phyloP scores from a whole-genome alignment of 2,797 vertebrate species.

The Limnodromus scolopaceus region DNA sequence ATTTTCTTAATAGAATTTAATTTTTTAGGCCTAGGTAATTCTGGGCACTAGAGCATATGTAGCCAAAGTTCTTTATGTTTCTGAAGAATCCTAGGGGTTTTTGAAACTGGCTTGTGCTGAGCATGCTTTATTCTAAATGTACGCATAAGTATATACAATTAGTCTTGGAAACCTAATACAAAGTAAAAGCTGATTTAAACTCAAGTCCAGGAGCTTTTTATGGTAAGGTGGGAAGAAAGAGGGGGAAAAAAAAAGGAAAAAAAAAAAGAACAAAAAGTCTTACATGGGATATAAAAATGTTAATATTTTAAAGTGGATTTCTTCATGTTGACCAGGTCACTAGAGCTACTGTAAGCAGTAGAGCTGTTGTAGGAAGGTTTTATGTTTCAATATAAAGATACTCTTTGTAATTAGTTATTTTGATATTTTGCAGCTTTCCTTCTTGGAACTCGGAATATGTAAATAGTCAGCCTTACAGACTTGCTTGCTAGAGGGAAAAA shows the following conservation, averaged over 20 bases:
- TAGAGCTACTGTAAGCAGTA: not conserved
- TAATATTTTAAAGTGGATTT: not conserved
- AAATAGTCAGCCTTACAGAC: not conserved
- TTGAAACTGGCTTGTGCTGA: not conserved
- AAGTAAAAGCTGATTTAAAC: not conserved
- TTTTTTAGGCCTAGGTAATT: not conserved
- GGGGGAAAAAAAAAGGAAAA: not conserved
- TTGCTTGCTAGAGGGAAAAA: not conserved
- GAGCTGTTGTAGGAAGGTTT: not conserved
- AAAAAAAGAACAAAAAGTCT: not conserved
- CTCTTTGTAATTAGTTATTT: conserved; percentile 41
- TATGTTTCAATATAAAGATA: conserved; percentile 6
- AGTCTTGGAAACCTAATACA: not conserved
- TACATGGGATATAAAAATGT: not conserved
- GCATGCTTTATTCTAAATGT: not conserved
- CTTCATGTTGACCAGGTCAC: not conserved
- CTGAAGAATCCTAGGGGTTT: not conserved
- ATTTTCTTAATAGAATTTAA: not conserved
- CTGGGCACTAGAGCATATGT: not conserved
- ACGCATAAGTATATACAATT: not conserved
- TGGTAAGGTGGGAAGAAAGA: not conserved
- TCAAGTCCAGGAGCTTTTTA: not conserved
- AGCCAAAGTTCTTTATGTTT: not conserved
- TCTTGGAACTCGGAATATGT: not conserved
- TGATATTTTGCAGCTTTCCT: conserved; percentile 14